Evolutionary conservation across 2,888 invertebrate genomes (phyloP), one percentile per base, ranked within the genome.

Genomic region (Tineola bisselliella): DNA sequence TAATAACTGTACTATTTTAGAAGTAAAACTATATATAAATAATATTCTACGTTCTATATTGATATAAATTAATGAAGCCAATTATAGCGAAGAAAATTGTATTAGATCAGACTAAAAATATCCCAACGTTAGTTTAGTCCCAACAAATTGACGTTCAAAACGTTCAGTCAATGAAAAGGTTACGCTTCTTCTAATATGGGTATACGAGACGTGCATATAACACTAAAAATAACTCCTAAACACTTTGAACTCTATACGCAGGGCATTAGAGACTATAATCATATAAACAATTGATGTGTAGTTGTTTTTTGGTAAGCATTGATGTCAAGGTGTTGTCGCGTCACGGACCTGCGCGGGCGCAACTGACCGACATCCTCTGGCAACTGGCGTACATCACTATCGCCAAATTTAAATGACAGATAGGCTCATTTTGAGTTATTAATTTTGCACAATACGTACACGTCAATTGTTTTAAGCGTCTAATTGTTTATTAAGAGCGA

Each of bases 341-440:
- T 48, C 48, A 48, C 48, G 48, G 12, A 48, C 10, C 48, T 48
- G 48, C 15, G 48, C 48, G 17, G 48, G 48, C 48, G 48, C 48
- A 15, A 48, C 8, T 48, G 48, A 48, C 48, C 48, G 48, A 25
- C 54, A 54, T 54, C 33, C 58, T 58, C 58, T 58, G 58, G 58
- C 58, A 58, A 17, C 58, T 58, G 58, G 13, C 15, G 58, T 33
- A 13, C 15, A 33, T 58, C 58, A 58, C 58, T 33, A 58, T 58
- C 12, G 58, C 58, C 58, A 58, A 58, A 54, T 54, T 54, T 25
- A 25, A 25, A 54, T 54, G 54, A 54, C 54, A 54, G 54, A 54
- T 54, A 54, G 54, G 54, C 19, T 54, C 54, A n/a, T 54, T 54
- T 54, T n/a, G 54, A 25, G 25, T 25, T 54, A 54, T 25, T 54